These are phyloP conservation scores for Pseudorectes ferrugineus DNA, from an alignment of 2,113 vertebrate genomes.

Conservation along the genomic window DNA sequence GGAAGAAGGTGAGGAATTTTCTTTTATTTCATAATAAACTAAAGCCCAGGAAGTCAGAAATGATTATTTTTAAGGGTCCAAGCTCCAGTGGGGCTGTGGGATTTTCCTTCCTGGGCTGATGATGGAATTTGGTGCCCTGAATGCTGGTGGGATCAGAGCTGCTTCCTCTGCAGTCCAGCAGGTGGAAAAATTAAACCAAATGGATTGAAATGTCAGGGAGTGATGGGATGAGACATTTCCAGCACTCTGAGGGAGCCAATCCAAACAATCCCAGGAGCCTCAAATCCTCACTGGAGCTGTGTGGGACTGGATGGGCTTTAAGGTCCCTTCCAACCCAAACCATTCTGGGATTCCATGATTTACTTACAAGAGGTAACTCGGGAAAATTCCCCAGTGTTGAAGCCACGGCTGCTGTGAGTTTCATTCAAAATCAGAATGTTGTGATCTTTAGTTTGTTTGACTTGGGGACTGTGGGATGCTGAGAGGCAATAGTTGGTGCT, in stretches of 20 bases:
- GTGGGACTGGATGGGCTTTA: background rate
- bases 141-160: background rate
- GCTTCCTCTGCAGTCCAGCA: background rate
- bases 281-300: background rate
- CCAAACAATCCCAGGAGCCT: background rate
- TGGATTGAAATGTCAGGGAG: rapidly evolving
- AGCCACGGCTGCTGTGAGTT: rapidly evolving
- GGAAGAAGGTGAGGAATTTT: slow-evolving; percentile 80
- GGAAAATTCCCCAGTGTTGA: background rate
- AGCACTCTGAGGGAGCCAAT: background rate
- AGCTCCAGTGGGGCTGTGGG: background rate
- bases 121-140: background rate
- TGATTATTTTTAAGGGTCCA: rapidly evolving
- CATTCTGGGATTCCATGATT: background rate
- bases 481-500: background rate
- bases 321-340: background rate
- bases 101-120: background rate
- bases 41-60: background rate
- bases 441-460: rapidly evolving
- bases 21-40: background rate
- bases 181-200: background rate
- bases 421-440: background rate
- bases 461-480: background rate
- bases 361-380: background rate
- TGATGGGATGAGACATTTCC: background rate